Base-by-base conservation (phyloP, 2,113 vertebrate genomes). In the Haemorhous mexicanus region DNA sequence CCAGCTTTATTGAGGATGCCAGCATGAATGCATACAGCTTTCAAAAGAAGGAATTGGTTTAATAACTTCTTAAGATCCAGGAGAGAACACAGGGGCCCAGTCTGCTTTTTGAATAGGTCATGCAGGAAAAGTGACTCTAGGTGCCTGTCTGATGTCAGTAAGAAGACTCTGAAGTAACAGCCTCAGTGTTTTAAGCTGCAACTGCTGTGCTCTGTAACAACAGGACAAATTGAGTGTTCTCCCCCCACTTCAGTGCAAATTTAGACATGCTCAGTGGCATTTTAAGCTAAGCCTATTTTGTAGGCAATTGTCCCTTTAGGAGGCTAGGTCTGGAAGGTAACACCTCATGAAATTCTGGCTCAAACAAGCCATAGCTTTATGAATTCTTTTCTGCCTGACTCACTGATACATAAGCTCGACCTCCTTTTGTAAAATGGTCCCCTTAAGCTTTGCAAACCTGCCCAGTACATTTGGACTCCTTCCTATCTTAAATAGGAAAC, bases 1-100 rank as follows among this genome's bases (percentile, higher is more conserved):
- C 44, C 76, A 66, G 90, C 78, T 95, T 95, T 96, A 97, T 90
- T 80, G 96, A 95, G 89, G 81, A 81, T 94, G 90, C 89, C 96
- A 96, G 96, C 95, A 85, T 63, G 95, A 95, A 95, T 56, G 83
- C 64, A 64, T 66, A 55, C 14, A 89, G 87, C 95, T 94, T 94
- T 89, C 53, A 79, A 84, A 90, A 94, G 72, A 93, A 26, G 73
- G 90, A 93, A 85, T 44, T 90, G 82, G 59, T 94, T 97, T 95
- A 95, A 94, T 92, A 96, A 95, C 73, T 82, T 79, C 72, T 94
- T 82, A 69, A 89, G 85, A 77, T 61, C 78, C 76, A 87, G 41
- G 79, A 88, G 47, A 88, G 87, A 89, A 74, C 66, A 67, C 46
- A 63, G 72, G 64, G 66, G 72, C n/a, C 27, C 55, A 75, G 74